Evolutionary conservation across 1,140 invertebrate species (phyloP).

Genomic region (Pollicipes pollicipes): DNA sequence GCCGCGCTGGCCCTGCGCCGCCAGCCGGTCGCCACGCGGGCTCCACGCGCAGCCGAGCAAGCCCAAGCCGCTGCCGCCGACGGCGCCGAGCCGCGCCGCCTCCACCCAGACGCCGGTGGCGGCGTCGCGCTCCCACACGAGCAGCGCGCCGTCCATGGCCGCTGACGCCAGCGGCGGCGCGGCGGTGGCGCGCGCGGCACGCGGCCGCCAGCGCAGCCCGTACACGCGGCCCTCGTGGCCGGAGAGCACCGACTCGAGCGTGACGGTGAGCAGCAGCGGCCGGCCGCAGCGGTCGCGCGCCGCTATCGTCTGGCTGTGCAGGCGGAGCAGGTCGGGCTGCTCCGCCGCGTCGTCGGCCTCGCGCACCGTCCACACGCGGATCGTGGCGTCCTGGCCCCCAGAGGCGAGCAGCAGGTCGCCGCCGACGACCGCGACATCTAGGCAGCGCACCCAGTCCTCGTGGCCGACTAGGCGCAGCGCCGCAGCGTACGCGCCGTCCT

Average conservation of each 20-base stretch:
- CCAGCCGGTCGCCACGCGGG: constrained; percentile 44
- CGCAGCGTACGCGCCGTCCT: not conserved
- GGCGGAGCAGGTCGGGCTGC: constrained; percentile 20
- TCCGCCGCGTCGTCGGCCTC: constrained; percentile 30
- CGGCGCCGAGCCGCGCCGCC: constrained; percentile 56
- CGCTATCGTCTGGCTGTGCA: constrained; percentile 10
- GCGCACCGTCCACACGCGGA: constrained; percentile 64
- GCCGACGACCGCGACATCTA: constrained; percentile 47
- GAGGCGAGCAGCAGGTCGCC: constrained; percentile 37
- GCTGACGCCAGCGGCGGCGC: constrained; percentile 50
- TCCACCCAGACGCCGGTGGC: constrained; percentile 60
- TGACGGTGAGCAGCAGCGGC: constrained; percentile 35
- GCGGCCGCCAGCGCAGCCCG: constrained; percentile 61
- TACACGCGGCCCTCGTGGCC: constrained; percentile 92
- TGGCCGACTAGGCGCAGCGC: constrained; percentile 39
- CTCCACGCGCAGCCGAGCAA: constrained; percentile 76
- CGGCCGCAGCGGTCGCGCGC: constrained; percentile 17
- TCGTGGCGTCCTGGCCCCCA: constrained; percentile 67
- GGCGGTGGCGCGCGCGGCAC: constrained; percentile 8
- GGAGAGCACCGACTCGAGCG: constrained; percentile 65
- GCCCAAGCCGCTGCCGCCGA: constrained; percentile 81
- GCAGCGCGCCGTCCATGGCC: constrained; percentile 84
- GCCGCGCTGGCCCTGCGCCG: constrained; percentile 78
- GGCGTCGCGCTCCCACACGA: constrained; percentile 57
- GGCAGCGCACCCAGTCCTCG: constrained; percentile 66